A percentile compares a stretch with the other conserved stretches of the same genome.
Evolutionary conservation across 1,140 invertebrate species (phyloP).

Genomic region (Bemisia tabaci): DNA sequence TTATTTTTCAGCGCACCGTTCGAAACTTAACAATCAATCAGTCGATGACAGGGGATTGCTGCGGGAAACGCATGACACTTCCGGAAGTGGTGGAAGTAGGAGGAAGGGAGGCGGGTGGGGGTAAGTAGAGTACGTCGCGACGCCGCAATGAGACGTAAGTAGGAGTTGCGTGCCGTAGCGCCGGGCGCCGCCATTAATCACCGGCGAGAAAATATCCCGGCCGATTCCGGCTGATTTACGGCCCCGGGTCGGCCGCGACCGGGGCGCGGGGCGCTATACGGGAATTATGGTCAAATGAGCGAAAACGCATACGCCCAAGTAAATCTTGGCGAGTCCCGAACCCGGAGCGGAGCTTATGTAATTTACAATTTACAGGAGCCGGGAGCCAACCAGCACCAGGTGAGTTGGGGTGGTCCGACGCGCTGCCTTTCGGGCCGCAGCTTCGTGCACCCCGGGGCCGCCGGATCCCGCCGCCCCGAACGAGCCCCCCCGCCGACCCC

Average conservation of each 20-base stretch:
- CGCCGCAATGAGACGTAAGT: too few relatives aligned
- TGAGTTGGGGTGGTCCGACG: background rate
- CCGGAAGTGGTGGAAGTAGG: background rate
- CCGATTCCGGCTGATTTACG: background rate
- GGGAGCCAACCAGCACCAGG: background rate
- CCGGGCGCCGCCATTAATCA: background rate
- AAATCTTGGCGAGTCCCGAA: background rate
- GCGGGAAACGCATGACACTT: background rate
- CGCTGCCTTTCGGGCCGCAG: too few relatives aligned
- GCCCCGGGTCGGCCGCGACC: background rate
- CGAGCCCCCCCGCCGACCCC: too few relatives aligned
- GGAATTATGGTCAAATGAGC: background rate
- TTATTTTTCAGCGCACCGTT: too few relatives aligned
- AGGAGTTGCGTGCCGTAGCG: too few relatives aligned
- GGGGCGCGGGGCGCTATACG: background rate
- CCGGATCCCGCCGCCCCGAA: too few relatives aligned
- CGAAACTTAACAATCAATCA: too few relatives aligned
- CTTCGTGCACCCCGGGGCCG: too few relatives aligned
- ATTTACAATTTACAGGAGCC: too few relatives aligned
- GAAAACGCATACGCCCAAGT: background rate
- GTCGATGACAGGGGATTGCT: too few relatives aligned
- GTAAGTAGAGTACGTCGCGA: too few relatives aligned
- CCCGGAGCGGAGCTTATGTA: background rate
- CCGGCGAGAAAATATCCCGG: background rate
- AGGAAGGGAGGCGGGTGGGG: background rate